Evolutionary conservation across 2,113 vertebrate genomes (phyloP).

Genomic region (Orcinus orca): DNA sequence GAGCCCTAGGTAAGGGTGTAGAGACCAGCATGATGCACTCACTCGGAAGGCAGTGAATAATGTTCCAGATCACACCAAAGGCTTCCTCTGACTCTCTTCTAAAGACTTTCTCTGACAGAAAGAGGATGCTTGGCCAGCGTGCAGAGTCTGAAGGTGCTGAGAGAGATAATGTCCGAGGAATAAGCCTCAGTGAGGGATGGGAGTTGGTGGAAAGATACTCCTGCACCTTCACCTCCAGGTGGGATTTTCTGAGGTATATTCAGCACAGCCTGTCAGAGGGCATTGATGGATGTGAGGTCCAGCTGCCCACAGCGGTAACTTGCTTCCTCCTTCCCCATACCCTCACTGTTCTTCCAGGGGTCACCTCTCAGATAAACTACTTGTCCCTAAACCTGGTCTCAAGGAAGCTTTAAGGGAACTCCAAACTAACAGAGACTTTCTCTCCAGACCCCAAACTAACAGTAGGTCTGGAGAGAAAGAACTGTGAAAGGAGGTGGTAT

Average conservation of each 20-base stretch:
- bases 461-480: neutral
- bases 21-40: too few relatives aligned
- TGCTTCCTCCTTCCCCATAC: neutral
- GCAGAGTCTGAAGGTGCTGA: neutral
- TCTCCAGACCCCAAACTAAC: neutral
- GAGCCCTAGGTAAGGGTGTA: neutral
- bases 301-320: neutral
- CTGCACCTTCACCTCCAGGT: neutral
- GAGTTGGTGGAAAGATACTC: neutral
- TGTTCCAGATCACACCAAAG: neutral
- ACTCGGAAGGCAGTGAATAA: neutral
- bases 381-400: neutral
- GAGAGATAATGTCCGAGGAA: neutral
- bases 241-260: neutral
- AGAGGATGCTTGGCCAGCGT: neutral
- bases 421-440: neutral
- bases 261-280: neutral
- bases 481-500: neutral
- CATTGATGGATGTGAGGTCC: accelerated
- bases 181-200: neutral
- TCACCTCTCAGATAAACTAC: neutral
- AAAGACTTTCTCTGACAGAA: neutral
- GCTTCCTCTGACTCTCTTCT: neutral
- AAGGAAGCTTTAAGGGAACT: neutral
- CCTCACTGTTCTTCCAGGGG: neutral